Evolutionary conservation across 1,140 invertebrate species (phyloP).

Genomic region (Heliconius nattereri): DNA sequence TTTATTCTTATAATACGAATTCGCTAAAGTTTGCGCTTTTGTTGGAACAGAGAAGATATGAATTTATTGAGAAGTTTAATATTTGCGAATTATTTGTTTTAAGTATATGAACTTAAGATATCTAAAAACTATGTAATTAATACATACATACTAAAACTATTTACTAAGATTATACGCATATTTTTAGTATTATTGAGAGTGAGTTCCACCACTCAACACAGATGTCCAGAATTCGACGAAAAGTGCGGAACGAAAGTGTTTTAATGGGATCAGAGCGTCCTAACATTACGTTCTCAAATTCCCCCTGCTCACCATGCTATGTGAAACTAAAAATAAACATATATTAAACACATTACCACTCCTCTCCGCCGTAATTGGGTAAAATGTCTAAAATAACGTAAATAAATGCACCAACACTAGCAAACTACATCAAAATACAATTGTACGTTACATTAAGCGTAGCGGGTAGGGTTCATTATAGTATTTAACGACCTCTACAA

Average conservation of each 20-base stretch:
- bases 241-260: no score
- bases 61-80: background rate
- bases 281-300: no score
- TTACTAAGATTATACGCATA: no score
- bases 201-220: no score
- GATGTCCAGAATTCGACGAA: no score
- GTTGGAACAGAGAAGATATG: background rate
- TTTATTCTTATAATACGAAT: background rate
- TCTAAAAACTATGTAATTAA: background rate
- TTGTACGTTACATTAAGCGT: conserved; percentile 27
- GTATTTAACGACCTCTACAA: conserved; percentile 32
- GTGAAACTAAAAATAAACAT: no score
- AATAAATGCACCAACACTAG: background rate
- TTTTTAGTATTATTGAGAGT: no score
- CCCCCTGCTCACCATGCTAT: no score
- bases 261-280: no score
- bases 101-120: background rate
- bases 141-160: no score
- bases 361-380: background rate
- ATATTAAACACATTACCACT: background rate
- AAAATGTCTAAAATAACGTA: background rate
- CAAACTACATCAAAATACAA: conserved; percentile 15
- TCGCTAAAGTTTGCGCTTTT: background rate
- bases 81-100: background rate
- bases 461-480: conserved; percentile 28